Percentiles rank a stretch among this genome's conserved stretches.
phyloP scores from a whole-genome alignment of 2,113 vertebrate genomes.

The Alouatta palliata region DNA sequence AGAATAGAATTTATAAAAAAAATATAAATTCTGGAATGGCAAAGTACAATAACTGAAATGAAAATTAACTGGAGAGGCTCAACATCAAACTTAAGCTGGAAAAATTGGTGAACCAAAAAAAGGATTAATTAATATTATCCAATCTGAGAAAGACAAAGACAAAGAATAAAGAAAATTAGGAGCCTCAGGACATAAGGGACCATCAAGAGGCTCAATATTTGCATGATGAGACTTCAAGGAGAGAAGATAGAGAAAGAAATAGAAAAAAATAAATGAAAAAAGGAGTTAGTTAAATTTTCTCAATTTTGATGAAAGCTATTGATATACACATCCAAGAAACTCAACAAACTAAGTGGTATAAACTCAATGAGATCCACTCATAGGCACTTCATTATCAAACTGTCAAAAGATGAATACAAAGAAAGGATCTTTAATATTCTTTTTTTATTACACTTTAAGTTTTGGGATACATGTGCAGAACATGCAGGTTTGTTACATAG shows the following conservation, averaged over 20 bases:
- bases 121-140: not conserved
- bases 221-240: not conserved
- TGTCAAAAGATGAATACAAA: not conserved
- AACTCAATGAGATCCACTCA: not conserved
- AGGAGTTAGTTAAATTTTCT: not conserved
- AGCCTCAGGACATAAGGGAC: not conserved
- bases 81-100: not conserved
- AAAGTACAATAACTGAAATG: not conserved
- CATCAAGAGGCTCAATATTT: not conserved
- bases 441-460: too few relatives aligned
- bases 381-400: not conserved
- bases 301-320: not conserved
- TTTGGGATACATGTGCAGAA: too few relatives aligned
- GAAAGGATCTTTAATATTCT: not conserved
- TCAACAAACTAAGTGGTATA: not conserved
- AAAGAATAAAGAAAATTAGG: not conserved
- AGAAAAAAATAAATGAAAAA: not conserved
- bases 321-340: not conserved
- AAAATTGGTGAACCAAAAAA: not conserved
- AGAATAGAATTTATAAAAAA: not conserved
- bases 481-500: too few relatives aligned
- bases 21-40: not conserved
- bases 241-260: not conserved
- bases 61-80: not conserved
- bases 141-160: too few relatives aligned